phyloP scores from a whole-genome alignment of 2,888 invertebrate species.

The Acanthacorydalis orientalis region DNA sequence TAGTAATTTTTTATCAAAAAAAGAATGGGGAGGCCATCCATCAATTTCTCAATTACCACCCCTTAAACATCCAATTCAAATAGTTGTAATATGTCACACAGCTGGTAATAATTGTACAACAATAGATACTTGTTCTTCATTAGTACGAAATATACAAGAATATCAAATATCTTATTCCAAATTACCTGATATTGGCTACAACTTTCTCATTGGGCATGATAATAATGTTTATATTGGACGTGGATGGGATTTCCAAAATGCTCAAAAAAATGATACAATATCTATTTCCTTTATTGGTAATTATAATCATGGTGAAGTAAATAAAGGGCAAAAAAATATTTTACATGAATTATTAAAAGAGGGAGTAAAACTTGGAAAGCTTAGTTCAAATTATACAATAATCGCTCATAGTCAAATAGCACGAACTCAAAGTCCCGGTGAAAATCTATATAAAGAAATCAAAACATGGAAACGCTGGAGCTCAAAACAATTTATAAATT shows the following conservation, averaged over 20 bases:
- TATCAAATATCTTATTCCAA: constrained; percentile 24
- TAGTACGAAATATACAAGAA: constrained; percentile 29
- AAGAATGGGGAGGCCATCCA: background rate
- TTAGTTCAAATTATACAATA: constrained; percentile 28
- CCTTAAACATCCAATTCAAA: constrained; percentile 24
- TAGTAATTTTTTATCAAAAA: background rate
- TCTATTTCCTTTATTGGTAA: constrained; percentile 33
- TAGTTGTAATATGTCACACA: constrained; percentile 33
- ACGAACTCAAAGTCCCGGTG: constrained; percentile 31
- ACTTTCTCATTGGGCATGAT: constrained; percentile 36
- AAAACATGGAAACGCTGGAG: constrained; percentile 30
- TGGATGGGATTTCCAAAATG: constrained; percentile 33
- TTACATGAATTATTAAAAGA: constrained; percentile 25
- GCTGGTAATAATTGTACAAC: constrained; percentile 27
- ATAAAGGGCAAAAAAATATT: constrained; percentile 26
- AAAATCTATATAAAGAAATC: constrained; percentile 28
- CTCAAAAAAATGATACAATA: constrained; percentile 29
- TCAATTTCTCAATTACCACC: no score
- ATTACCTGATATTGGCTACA: constrained; percentile 29
- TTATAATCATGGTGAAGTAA: constrained; percentile 25
- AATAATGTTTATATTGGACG: constrained; percentile 34
- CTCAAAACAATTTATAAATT: no score
- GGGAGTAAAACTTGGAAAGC: constrained; percentile 24
- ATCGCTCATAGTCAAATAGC: constrained; percentile 35
- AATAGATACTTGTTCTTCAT: constrained; percentile 25